Conservation (phyloP, 2,113 vertebrate genomes). For the Polyodon spathula region DNA sequence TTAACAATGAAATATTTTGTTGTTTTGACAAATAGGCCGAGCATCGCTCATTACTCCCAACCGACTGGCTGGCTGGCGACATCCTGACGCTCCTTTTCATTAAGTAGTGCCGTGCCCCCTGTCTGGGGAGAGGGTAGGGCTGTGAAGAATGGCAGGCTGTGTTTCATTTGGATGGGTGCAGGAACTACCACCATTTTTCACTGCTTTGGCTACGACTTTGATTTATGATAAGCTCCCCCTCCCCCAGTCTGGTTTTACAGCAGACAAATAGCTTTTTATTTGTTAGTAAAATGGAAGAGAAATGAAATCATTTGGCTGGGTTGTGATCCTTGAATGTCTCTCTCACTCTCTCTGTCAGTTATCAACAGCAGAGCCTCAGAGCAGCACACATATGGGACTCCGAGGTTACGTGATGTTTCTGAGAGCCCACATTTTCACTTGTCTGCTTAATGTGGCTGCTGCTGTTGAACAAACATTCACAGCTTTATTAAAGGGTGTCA, state of each 20-base stretch:
- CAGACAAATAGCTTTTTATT: slow-evolving; percentile 3
- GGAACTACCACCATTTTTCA: slow-evolving; percentile 6
- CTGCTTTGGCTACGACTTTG: slow-evolving; percentile 6
- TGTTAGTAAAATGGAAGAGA: not conserved
- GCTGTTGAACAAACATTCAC: too few relatives aligned
- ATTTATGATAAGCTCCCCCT: not conserved
- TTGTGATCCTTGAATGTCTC: not conserved
- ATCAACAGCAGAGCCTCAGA: too few relatives aligned
- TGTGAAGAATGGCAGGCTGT: not conserved
- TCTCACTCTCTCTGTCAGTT: not conserved
- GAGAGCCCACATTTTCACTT: too few relatives aligned
- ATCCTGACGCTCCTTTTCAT: not conserved
- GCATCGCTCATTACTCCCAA: not conserved
- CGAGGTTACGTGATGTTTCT: too few relatives aligned
- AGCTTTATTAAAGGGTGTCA: too few relatives aligned
- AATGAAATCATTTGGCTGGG: slow-evolving; percentile 5
- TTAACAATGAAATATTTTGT: slow-evolving; percentile 3
- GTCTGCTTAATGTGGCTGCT: too few relatives aligned
- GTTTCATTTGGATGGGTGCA: not conserved
- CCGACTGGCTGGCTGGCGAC: slow-evolving; percentile 1
- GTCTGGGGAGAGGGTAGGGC: not conserved
- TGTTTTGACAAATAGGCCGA: slow-evolving; percentile 1
- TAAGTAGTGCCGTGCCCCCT: not conserved
- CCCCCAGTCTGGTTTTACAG: not conserved
- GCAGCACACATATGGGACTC: too few relatives aligned